phyloP scores from a whole-genome alignment of 2,113 vertebrate genomes.

The Cephalopterus ornatus region DNA sequence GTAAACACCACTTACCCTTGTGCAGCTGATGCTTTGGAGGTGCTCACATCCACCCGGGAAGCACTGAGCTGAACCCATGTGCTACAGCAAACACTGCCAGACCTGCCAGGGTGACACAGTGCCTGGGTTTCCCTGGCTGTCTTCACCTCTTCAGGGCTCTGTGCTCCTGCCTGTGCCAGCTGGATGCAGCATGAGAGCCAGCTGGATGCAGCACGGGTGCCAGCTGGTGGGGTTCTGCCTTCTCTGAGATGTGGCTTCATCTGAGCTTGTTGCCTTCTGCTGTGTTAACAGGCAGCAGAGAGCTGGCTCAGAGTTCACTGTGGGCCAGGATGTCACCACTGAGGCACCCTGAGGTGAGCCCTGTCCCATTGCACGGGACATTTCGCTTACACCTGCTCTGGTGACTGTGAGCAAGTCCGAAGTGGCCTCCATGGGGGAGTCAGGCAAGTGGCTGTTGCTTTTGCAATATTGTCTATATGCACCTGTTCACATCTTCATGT shows the following conservation, averaged over 20 bases:
- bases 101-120: not conserved
- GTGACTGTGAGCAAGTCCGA: not conserved
- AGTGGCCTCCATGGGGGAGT: not conserved
- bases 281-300: accelerated
- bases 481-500: not conserved
- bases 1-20: not conserved
- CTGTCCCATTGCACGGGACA: not conserved
- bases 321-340: not conserved
- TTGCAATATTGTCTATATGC: not conserved
- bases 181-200: not conserved
- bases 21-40: not conserved
- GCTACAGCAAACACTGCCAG: not conserved
- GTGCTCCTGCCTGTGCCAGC: not conserved
- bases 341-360: not conserved
- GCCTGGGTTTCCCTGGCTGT: not conserved
- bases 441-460: not conserved
- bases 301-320: not conserved
- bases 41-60: not conserved
- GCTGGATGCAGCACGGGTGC: not conserved
- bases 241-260: not conserved
- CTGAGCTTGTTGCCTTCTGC: not conserved
- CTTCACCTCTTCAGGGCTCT: not conserved
- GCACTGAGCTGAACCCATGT: not conserved
- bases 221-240: not conserved
- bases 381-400: not conserved